Evolutionary conservation across 2,113 vertebrate species (phyloP).

Genomic region (Sylvietta virens): DNA sequence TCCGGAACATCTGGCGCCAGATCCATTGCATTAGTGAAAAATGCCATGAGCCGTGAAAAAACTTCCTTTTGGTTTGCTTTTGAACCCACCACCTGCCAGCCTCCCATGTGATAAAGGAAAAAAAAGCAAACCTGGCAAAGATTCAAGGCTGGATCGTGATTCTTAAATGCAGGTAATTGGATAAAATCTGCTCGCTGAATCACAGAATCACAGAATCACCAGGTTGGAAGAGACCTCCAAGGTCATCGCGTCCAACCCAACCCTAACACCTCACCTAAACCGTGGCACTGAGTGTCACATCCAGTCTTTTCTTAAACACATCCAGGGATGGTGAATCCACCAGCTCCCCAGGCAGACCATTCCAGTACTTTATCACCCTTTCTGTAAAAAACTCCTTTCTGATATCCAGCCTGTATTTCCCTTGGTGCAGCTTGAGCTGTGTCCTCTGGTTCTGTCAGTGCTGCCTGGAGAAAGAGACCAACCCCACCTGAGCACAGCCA

Average conservation of each 20-base stretch:
- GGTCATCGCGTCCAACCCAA: background rate
- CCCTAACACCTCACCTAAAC: background rate
- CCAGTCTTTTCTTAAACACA: background rate
- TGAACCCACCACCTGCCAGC: background rate
- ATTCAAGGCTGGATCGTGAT: background rate
- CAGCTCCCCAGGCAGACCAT: background rate
- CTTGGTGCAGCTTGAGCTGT: background rate
- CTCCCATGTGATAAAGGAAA: rapidly evolving
- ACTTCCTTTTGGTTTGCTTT: background rate
- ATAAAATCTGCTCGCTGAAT: too few relatives aligned
- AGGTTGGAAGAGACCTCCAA: background rate
- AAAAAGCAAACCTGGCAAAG: background rate
- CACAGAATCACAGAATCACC: background rate
- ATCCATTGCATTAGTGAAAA: background rate
- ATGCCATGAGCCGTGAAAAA: rapidly evolving
- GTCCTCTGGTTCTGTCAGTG: background rate
- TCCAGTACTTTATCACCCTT: background rate
- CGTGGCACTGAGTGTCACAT: background rate
- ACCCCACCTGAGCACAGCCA: background rate
- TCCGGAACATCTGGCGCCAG: rapidly evolving
- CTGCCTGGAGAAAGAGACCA: background rate
- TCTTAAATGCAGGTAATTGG: background rate
- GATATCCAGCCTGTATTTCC: background rate
- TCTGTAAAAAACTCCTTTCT: background rate
- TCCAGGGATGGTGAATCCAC: background rate